phyloP scores from a whole-genome alignment of 2,888 invertebrate genomes.

The Polydrusus cervinus region DNA sequence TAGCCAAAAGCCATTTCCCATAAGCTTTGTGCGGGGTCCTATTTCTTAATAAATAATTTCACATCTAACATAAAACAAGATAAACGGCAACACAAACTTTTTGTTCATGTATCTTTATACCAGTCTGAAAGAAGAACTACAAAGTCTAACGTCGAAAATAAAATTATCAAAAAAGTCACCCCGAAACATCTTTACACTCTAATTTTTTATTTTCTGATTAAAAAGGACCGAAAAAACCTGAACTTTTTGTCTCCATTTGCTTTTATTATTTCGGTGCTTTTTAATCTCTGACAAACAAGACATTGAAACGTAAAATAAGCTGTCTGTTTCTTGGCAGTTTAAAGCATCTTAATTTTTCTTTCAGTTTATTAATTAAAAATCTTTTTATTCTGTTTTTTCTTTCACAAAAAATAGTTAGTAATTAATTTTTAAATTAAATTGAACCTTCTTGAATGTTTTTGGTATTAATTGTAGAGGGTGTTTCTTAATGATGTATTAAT shows the following conservation, averaged over 20 bases:
- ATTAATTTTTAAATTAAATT: too few relatives aligned
- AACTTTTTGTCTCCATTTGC: conserved; percentile 10
- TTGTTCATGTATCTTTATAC: not conserved
- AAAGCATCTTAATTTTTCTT: not conserved
- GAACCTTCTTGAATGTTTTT: too few relatives aligned
- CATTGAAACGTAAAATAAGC: conserved; percentile 6
- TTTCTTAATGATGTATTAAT: too few relatives aligned
- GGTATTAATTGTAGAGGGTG: too few relatives aligned
- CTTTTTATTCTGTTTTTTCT: not conserved
- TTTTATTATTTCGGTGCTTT: conserved; percentile 13
- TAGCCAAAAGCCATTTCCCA: too few relatives aligned
- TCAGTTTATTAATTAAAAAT: not conserved
- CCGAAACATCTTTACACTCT: conserved; percentile 1
- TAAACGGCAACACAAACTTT: too few relatives aligned
- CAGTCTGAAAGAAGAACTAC: not conserved
- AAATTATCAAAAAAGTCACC: not conserved
- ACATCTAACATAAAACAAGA: too few relatives aligned
- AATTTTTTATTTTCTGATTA: conserved; percentile 6
- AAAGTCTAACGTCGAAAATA: not conserved
- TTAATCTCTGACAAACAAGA: conserved; percentile 1
- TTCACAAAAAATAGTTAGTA: not conserved
- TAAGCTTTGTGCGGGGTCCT: too few relatives aligned
- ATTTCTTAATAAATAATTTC: not conserved
- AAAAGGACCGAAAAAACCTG: not conserved
- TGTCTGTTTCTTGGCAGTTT: conserved; percentile 2